Conservation (phyloP, 2,888 invertebrate species). For the Synergus japonicus region DNA sequence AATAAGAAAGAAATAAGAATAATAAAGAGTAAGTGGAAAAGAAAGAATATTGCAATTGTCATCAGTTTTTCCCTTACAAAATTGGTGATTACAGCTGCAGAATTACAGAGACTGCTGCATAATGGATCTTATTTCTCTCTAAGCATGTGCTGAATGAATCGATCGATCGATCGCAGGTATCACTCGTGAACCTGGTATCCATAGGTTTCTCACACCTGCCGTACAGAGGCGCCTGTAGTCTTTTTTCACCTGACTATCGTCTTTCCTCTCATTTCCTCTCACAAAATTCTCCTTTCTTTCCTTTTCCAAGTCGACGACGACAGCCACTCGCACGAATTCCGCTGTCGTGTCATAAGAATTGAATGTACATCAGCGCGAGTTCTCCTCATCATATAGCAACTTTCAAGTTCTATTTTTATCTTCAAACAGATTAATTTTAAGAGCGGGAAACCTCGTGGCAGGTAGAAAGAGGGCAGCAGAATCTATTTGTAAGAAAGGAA, state of each 20-base stretch:
- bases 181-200: background rate
- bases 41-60: background rate
- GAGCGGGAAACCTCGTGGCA: slow-evolving; percentile 44
- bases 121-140: no score
- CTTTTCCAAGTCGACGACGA: slow-evolving; percentile 20
- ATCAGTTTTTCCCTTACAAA: background rate
- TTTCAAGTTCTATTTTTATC: slow-evolving; percentile 3
- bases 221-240: slow-evolving; percentile 45
- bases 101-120: background rate
- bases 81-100: background rate
- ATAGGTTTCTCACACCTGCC: slow-evolving; percentile 44
- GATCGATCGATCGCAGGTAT: slow-evolving; percentile 47
- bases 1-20: background rate
- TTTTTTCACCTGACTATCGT: background rate
- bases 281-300: background rate
- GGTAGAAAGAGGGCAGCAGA: slow-evolving; percentile 52
- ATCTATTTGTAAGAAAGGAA: background rate
- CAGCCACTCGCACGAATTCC: slow-evolving; percentile 46
- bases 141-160: background rate
- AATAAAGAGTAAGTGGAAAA: background rate
- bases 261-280: background rate
- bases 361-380: background rate
- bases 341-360: background rate
- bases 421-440: slow-evolving; percentile 3
- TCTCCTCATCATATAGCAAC: background rate